A percentile compares a stretch with the other conserved stretches of the same genome.
phyloP scores from a whole-genome alignment of 2,113 vertebrate genomes.

The Pleuronectes platessa region DNA sequence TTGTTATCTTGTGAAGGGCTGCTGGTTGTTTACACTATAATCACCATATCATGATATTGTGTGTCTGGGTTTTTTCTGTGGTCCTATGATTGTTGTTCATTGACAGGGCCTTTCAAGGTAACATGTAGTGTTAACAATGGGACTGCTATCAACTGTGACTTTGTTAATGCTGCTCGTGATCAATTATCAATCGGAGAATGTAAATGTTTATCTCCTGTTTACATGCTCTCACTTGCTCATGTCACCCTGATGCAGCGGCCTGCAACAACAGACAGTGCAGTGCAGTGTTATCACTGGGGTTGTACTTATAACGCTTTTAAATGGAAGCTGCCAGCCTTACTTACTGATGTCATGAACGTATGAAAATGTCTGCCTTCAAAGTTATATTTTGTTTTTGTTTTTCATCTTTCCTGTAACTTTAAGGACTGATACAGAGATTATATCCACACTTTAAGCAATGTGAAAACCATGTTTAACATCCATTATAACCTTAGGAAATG shows the following conservation, averaged over 20 bases:
- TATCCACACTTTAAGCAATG: not conserved
- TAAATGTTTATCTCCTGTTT: slow-evolving; percentile 50
- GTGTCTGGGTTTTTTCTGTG: slow-evolving; percentile 13
- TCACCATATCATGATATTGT: slow-evolving; percentile 29
- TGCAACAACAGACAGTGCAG: slow-evolving; percentile 11
- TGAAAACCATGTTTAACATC: not conserved
- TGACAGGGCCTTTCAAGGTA: slow-evolving; percentile 38
- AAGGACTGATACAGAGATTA: not conserved
- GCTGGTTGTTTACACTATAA: slow-evolving; percentile 43
- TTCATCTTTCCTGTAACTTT: not conserved
- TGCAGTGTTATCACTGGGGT: slow-evolving; percentile 16
- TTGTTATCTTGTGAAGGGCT: slow-evolving; percentile 52
- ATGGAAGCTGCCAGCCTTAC: not conserved
- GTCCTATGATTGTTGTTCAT: slow-evolving; percentile 30
- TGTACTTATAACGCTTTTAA: slow-evolving; percentile 4
- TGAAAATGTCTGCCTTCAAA: not conserved
- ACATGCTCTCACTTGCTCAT: slow-evolving; percentile 30
- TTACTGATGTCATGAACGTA: slow-evolving; percentile 6
- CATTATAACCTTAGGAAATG: not conserved
- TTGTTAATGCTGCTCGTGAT: slow-evolving; percentile 64
- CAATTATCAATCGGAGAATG: slow-evolving; percentile 67
- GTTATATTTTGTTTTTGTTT: not conserved
- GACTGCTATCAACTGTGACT: slow-evolving; percentile 62
- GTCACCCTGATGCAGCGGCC: slow-evolving; percentile 51
- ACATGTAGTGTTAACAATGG: slow-evolving; percentile 8